phyloP scores from a whole-genome alignment of 2,888 invertebrate genomes.

The Euclidia mi region DNA sequence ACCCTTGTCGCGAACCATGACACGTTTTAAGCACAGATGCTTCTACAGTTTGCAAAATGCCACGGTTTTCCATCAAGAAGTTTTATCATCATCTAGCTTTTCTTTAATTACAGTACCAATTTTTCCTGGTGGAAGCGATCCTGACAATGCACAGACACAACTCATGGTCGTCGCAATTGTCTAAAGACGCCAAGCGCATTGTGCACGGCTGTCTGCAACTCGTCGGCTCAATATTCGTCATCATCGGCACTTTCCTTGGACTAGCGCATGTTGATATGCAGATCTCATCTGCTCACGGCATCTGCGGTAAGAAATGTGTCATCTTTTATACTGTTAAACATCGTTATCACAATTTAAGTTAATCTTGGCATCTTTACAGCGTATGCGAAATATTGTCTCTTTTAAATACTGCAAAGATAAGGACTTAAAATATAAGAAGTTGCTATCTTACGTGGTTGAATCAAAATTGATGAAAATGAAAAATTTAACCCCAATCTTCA shows the following conservation, averaged over 20 bases:
- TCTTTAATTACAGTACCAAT: slow-evolving; percentile 80
- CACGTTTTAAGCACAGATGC: too few relatives aligned
- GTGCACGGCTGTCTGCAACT: slow-evolving; percentile 89
- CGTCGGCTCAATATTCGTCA: slow-evolving; percentile 83
- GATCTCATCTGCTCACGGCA: slow-evolving; percentile 81
- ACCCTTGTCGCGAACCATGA: too few relatives aligned
- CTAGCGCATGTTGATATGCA: slow-evolving; percentile 76
- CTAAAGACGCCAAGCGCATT: slow-evolving; percentile 77
- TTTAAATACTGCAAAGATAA: too few relatives aligned
- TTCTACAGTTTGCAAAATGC: too few relatives aligned
- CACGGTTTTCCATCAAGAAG: too few relatives aligned
- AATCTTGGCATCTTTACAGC: too few relatives aligned
- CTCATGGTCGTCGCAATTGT: slow-evolving; percentile 84
- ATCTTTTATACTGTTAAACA: neutral
- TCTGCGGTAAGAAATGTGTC: slow-evolving; percentile 75
- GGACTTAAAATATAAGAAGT: too few relatives aligned
- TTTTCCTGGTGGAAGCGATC: slow-evolving; percentile 86
- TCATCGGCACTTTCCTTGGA: slow-evolving; percentile 86
- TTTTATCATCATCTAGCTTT: neutral
- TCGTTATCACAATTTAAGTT: too few relatives aligned
- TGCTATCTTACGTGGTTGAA: too few relatives aligned
- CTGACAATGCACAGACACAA: slow-evolving; percentile 85
- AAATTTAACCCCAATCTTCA: too few relatives aligned
- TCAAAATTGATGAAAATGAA: too few relatives aligned
- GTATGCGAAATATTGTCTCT: too few relatives aligned